A percentile compares a stretch with the other conserved stretches of the same genome.
phyloP scores from a whole-genome alignment of 2,888 invertebrate species.

The Stramonita haemastoma region DNA sequence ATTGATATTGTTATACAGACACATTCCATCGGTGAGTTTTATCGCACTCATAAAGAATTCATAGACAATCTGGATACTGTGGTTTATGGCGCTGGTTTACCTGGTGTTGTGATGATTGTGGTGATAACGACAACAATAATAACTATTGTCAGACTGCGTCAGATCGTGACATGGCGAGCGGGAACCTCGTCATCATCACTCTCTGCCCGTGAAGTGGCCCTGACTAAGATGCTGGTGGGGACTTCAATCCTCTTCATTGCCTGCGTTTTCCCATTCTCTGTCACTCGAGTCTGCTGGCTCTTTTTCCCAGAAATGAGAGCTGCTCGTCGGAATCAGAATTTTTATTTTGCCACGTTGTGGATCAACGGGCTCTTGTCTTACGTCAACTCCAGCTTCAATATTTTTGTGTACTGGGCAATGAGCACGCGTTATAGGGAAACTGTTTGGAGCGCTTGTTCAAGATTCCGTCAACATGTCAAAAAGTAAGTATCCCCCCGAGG shows the following conservation, averaged over 20 bases:
- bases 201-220: constrained; percentile 17
- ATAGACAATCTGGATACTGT: background rate
- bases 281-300: background rate
- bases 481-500: no score
- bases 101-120: background rate
- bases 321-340: background rate
- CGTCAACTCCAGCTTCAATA: constrained; percentile 14
- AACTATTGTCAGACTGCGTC: background rate
- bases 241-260: constrained; percentile 9
- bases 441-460: no score
- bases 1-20: background rate
- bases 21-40: background rate
- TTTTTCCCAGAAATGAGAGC: constrained; percentile 13
- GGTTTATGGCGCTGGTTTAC: background rate
- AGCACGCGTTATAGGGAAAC: background rate
- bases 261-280: background rate
- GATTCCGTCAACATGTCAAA: no score
- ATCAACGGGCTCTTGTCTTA: background rate
- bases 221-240: constrained; percentile 20
- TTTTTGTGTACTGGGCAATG: constrained; percentile 25
- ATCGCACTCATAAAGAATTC: background rate
- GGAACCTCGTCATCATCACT: background rate
- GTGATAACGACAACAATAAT: background rate
- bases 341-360: background rate
- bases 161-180: constrained; percentile 7